Base-by-base conservation (phyloP, 2,113 vertebrate species). In the Cichladusa arquata region DNA sequence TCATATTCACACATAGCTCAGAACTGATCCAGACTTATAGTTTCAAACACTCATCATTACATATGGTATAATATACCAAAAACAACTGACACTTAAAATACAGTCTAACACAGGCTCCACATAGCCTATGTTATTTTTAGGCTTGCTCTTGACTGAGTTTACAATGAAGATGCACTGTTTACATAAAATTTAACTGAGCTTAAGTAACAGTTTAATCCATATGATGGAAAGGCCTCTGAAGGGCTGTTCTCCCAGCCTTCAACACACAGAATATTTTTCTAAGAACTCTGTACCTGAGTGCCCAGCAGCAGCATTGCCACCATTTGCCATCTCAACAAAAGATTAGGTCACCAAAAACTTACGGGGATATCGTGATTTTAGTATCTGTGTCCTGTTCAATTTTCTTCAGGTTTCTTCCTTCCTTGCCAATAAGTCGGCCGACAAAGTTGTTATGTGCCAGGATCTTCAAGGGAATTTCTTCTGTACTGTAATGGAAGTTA, bases 311-410 rank as follows among this genome's bases (percentile, higher is more conserved):
- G 45, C 36, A 72, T 6, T 83, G 45, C 51, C 92, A 28, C 79
- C 54, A 14, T 67, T 81, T 84, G 64, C 69, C 57, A 73, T 19
- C 42, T 61, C 40, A 78, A 20, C 14, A 9, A 54, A 95, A 87
- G 45, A 17, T 42, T 13, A 79, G 69, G 56, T 29, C 28, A 83
- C 10, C 2, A 3, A 73, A 91, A 83, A 98, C 99, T 99, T 98
- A 99, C 99, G 99, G 98, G 61, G 99, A 99, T 97, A 99, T 99
- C 7, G 99, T 99, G 98, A 99, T 99, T 98, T 99, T 99, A 89
- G 99, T 99, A 93, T 98, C 99, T 3, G 99, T 99, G 92, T 99
- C 99, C 93, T 99, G 98, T 56, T 99, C 99, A 12, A 99, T 99
- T 98, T 99, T 99, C 98, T 99, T 99, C 95, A 99, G 97, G 95